These are phyloP conservation scores for Erinaceus europaeus DNA, from an alignment of 2,113 vertebrate species.

Conservation along the genomic window DNA sequence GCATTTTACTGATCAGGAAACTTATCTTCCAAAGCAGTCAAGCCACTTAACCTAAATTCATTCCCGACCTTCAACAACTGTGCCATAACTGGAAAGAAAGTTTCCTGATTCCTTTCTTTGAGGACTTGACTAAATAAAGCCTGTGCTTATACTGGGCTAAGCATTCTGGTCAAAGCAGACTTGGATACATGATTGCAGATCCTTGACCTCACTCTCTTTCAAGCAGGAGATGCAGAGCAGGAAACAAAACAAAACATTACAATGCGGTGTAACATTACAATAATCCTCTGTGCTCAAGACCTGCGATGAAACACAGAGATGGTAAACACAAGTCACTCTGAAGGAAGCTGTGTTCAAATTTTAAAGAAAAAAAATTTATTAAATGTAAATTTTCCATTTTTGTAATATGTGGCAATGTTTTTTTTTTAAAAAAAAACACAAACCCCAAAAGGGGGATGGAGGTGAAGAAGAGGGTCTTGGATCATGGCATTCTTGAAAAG, in stretches of 20 bases:
- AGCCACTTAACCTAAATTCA: not conserved
- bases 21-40: not conserved
- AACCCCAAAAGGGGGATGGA: constrained; percentile 46
- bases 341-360: not conserved
- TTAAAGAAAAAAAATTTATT: not conserved
- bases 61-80: not conserved
- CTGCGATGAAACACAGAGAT: not conserved
- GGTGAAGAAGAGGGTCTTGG: constrained; percentile 44
- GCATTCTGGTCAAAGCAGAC: not conserved
- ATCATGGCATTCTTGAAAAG: constrained; percentile 71
- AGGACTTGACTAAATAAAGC: not conserved
- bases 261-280: not conserved
- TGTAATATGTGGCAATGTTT: not conserved
- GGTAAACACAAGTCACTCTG: not conserved
- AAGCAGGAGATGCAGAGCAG: not conserved
- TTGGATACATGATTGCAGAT: not conserved
- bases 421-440: constrained; percentile 49
- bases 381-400: not conserved
- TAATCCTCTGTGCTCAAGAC: not conserved
- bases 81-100: not conserved
- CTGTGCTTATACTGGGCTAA: not conserved
- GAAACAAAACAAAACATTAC: constrained; percentile 7
- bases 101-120: not conserved
- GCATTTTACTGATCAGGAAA: not conserved
- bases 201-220: not conserved